Base-by-base conservation (phyloP, 1,140 invertebrate genomes). In the Brachionus koreanus region DNA sequence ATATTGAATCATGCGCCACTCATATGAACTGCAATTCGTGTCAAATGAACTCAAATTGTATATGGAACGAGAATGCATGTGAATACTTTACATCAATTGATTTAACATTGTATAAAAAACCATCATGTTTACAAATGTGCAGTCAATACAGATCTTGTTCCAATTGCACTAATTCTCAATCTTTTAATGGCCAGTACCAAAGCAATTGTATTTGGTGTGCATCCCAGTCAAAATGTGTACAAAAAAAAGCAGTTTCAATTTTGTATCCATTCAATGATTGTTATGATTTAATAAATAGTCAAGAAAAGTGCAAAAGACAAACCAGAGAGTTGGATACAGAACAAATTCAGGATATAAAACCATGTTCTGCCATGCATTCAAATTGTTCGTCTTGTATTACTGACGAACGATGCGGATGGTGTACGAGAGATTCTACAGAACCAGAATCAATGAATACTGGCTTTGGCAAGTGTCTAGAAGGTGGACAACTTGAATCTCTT, bases 361-460 rank as follows among this genome's bases (percentile, higher is more conserved):
- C 76, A 61, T 79, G 76, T 61, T 79, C 76, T 37, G 16, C 19
- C 7, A 10, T 79, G n/a, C 39, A 79, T 49, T 79, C 76, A 29
- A 79, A 79, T 37, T 79, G 76, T 65, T 79, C 76, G n/a, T 61
- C 49, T 13, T 79, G 76, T 61, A 65, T 79, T 19, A 25, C 46
- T 19, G 76, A 79, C 13, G 76, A 57, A 43, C 49, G 76, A 10
- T 79, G 76, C 42, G 76, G 76, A 39, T 79, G 76, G 76, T 79
- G 76, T 16, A 79, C 19, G 10, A 37, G 39, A 23, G 76, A 79
- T 37, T 16, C 29, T 3, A 19, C 9, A 3, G 46, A 33, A 35
- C 10, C 13, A 5, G 25, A n/a, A 13, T 4, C 52, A 12, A 5
- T 61, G 23, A 79, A 79, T 25, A 63, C 49, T 12, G 76, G 76